These are phyloP conservation scores for Aptenodytes patagonicus DNA, from an alignment of 2,113 vertebrate species.

Conservation along the genomic window DNA sequence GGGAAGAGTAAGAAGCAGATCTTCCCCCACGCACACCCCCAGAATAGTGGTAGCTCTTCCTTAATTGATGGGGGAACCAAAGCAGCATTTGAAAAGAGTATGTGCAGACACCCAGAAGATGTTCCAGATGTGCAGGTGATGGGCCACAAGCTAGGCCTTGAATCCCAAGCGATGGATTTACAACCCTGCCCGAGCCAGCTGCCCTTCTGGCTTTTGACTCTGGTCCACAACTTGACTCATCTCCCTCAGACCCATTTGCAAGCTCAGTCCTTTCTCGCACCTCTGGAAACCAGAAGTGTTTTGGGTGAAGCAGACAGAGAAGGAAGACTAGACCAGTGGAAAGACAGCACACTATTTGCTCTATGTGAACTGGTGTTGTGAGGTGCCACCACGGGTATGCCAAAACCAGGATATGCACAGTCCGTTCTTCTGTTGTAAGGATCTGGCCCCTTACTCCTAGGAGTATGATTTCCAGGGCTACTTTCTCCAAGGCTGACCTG, in stretches of 20 bases:
- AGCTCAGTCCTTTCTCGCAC: background rate
- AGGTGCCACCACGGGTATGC: rapidly evolving
- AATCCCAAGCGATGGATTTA: background rate
- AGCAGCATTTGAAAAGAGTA: background rate
- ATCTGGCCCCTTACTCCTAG: background rate
- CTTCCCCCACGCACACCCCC: too few relatives aligned
- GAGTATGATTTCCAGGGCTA: background rate
- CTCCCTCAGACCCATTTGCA: background rate
- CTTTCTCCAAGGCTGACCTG: background rate
- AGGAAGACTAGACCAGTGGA: background rate
- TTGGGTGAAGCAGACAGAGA: background rate
- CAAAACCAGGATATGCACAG: rapidly evolving
- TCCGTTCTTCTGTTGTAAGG: background rate
- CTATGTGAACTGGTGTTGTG: background rate
- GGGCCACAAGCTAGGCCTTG: background rate
- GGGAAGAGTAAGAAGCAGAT: background rate
- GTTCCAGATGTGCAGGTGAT: background rate
- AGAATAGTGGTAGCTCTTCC: background rate
- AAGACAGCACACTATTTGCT: background rate
- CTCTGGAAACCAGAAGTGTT: background rate
- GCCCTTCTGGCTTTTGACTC: background rate
- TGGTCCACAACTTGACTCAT: background rate
- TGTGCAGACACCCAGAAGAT: background rate
- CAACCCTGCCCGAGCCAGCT: background rate
- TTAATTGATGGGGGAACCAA: background rate